phyloP scores from a whole-genome alignment of 1,140 invertebrate species.

The Diorhabda elongata region DNA sequence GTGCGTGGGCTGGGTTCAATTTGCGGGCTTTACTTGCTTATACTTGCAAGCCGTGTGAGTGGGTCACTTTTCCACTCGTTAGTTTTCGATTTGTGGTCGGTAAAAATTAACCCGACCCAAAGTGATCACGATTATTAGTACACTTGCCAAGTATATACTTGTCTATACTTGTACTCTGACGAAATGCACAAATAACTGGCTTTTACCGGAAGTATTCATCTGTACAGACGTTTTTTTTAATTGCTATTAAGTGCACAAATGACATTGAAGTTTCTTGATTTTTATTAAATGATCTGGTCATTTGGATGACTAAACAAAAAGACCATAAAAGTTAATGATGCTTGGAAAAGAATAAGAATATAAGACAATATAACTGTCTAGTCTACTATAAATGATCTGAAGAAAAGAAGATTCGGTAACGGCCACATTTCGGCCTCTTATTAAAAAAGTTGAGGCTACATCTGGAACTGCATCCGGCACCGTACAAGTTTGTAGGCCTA shows the following conservation, averaged over 20 bases:
- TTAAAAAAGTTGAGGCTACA: constrained; percentile 6
- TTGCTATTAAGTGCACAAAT: not conserved
- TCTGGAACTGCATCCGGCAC: not conserved
- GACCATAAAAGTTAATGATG: not conserved
- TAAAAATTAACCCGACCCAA: constrained; percentile 10
- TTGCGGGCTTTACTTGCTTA: too few relatives aligned
- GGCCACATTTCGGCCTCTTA: constrained; percentile 5
- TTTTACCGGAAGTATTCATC: not conserved
- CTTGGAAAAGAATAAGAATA: not conserved
- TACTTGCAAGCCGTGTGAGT: constrained; percentile 9
- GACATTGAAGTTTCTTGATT: too few relatives aligned
- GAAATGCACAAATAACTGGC: constrained; percentile 12
- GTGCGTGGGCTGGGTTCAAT: too few relatives aligned
- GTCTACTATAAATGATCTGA: not conserved
- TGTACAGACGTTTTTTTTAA: not conserved
- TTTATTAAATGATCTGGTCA: too few relatives aligned
- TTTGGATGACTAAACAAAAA: too few relatives aligned
- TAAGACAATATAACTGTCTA: not conserved
- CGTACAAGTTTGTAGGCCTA: not conserved
- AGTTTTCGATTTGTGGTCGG: constrained; percentile 9
- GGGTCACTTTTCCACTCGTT: constrained; percentile 17
- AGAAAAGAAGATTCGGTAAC: not conserved
- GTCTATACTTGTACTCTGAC: constrained; percentile 10
- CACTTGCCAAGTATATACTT: constrained; percentile 17
- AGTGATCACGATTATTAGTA: constrained; percentile 15